phyloP scores from a whole-genome alignment of 2,113 vertebrate species.

The Heptranchias perlo region DNA sequence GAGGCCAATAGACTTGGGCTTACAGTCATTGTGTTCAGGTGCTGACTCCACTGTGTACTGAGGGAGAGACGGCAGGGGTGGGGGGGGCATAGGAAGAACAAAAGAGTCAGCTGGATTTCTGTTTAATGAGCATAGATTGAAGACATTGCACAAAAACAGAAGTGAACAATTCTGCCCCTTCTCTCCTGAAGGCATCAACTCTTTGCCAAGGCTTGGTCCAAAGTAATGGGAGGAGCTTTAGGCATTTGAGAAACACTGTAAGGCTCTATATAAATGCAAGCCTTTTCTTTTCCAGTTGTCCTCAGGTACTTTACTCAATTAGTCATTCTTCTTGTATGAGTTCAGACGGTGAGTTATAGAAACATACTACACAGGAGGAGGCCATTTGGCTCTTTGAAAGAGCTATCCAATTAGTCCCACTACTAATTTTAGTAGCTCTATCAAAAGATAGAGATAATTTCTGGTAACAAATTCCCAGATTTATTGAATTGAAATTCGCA shows the following conservation, averaged over 20 bases:
- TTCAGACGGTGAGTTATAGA: neutral
- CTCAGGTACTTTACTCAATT: neutral
- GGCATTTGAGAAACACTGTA: neutral
- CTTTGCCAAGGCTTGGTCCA: neutral
- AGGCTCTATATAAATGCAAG: neutral
- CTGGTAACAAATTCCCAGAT: too few species aligned
- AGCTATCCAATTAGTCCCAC: neutral
- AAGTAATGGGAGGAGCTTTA: neutral
- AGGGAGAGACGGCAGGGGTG: neutral
- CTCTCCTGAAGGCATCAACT: neutral
- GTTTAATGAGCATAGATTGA: neutral
- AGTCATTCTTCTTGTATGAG: neutral
- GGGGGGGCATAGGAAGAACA: neutral
- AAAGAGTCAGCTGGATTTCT: neutral
- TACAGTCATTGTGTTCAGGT: conserved; percentile 54
- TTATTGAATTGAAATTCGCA: too few species aligned
- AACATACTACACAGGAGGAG: neutral
- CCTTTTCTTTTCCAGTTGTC: neutral
- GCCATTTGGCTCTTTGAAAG: neutral
- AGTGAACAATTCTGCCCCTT: neutral
- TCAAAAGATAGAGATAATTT: too few species aligned
- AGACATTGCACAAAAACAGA: neutral
- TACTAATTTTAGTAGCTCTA: too few species aligned
- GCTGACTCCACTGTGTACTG: conserved; percentile 71
- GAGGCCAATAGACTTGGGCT: conserved; percentile 50